Base-by-base conservation (phyloP, 30 jellyfish, hydroid and myxozoan species). In the Cassiopea xamachana region DNA sequence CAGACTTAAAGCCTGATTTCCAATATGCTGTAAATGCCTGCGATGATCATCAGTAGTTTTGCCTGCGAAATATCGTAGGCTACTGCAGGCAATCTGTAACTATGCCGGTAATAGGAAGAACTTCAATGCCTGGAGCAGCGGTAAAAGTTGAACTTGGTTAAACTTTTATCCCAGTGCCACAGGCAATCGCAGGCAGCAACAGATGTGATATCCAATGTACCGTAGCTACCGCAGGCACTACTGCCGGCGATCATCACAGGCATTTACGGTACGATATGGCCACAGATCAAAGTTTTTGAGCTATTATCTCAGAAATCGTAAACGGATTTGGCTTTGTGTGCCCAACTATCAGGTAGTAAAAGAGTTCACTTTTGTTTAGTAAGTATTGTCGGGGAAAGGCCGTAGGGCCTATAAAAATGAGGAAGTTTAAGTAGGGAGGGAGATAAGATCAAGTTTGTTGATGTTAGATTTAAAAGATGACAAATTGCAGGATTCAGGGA, bases 201-300 rank as follows among this genome's bases (percentile, higher is more conserved):
- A 55, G 64, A 55, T 55, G 12, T 55, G 64, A 55, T 55, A 10
- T 55, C 64, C 64, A 55, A 55, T 55, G 64, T 55, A 55, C 64
- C 64, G 64, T 55, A 55, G 12, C 64, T 55, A 55, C 64, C 64
- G 7, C 64, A 55, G 64, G 64, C 64, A 55, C 64, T 10, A 55
- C 64, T 55, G 64, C 64, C 64, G 64, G 64, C 64, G 64, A 55
- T 55, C 64, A 55, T 55, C 64, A 10, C 64, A 55, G 64, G 64
- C 64, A 55, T 55, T 55, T 55, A 55, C 64, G 81, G 1, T 27
- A 73, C 48, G 78, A 48, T 69, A 69, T 69, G 78, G 78, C 78
- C 78, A 69, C 78, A 17, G 78, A 48, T 69, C 78, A 69, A 69
- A 69, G 78, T 84, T 69, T 15, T 15, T 69, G 78, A 7, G 78